phyloP scores from a whole-genome alignment of 2,113 vertebrate species.

The Prinia subflava region DNA sequence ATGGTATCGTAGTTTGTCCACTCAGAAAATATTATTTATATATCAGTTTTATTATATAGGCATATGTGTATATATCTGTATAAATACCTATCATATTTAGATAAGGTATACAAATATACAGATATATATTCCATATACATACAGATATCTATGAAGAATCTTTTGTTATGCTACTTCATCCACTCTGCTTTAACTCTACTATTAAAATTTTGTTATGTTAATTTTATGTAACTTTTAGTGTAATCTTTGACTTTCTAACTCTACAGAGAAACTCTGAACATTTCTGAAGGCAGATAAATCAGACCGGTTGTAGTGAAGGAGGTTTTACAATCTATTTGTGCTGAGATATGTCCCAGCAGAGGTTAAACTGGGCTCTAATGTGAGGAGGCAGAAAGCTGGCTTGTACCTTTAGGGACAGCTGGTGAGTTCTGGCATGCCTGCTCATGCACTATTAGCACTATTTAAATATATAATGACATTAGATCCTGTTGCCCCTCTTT shows the following conservation, averaged over 20 bases:
- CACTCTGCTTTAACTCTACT: neutral
- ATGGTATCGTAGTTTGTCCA: neutral
- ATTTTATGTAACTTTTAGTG: neutral
- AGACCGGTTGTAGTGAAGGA: neutral
- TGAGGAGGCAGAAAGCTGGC: conserved; percentile 53
- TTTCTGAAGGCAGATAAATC: conserved; percentile 3
- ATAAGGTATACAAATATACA: neutral
- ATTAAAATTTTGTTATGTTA: neutral
- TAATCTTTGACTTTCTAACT: neutral
- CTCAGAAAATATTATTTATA: neutral
- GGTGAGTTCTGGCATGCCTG: conserved; percentile 34
- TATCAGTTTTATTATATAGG: neutral
- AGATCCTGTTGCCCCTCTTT: conserved; percentile 2
- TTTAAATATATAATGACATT: conserved; percentile 49
- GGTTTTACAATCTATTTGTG: neutral
- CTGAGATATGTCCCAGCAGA: neutral
- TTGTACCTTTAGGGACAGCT: conserved; percentile 59
- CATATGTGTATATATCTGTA: neutral
- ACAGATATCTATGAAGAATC: neutral
- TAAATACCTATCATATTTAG: neutral
- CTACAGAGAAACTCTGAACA: neutral
- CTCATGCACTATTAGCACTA: conserved; percentile 34
- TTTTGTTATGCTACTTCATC: neutral
- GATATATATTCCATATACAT: neutral
- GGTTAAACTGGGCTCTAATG: conserved; percentile 35